A percentile compares a stretch with the other conserved stretches of the same genome.
Evolutionary conservation across 2,113 vertebrate species (phyloP).

Genomic region (Andinoacara biseriatus): DNA sequence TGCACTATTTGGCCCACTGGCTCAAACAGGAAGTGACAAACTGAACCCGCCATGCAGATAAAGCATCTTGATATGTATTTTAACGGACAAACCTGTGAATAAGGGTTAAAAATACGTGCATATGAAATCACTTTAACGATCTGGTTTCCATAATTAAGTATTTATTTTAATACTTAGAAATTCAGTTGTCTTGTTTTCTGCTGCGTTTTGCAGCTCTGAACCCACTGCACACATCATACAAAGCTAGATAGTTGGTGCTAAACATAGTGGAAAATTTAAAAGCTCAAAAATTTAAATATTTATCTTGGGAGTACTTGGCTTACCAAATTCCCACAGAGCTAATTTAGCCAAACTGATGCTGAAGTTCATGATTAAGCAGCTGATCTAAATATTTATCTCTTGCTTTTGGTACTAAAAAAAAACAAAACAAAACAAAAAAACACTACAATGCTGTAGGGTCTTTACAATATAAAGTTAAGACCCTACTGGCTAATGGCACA

Average conservation of each 20-base stretch:
- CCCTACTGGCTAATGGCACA: neutral
- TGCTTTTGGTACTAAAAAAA: neutral
- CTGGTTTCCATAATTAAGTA: neutral
- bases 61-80: neutral
- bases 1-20: constrained; percentile 26
- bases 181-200: neutral
- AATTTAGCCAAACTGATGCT: neutral
- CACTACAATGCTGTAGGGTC: neutral
- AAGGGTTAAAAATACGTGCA: neutral
- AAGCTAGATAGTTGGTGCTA: neutral
- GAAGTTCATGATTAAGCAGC: neutral
- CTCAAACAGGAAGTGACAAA: constrained; percentile 42
- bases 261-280: neutral
- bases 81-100: neutral
- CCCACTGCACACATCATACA: neutral
- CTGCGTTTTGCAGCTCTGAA: neutral
- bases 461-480: neutral
- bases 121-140: neutral
- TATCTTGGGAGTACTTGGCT: neutral
- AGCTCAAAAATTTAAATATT: neutral
- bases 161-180: neutral
- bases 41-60: neutral
- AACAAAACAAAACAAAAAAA: neutral
- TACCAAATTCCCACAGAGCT: neutral
- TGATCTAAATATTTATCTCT: neutral